These are phyloP conservation scores for Pteronura brasiliensis DNA, from an alignment of 2,113 vertebrate species.

Conservation along the genomic window DNA sequence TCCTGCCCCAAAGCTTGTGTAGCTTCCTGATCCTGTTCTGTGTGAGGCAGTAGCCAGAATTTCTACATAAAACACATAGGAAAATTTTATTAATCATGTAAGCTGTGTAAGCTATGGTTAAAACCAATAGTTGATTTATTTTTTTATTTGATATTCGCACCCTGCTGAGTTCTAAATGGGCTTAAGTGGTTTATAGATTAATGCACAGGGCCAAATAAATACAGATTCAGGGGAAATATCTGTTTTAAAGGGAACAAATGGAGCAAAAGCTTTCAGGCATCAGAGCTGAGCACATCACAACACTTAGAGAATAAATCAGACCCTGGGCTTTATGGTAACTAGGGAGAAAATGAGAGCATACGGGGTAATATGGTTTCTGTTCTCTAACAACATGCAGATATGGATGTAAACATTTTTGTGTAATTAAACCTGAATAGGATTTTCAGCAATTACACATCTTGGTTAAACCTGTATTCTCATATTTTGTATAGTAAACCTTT, in stretches of 20 bases:
- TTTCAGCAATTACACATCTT: not conserved
- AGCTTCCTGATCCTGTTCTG: not conserved
- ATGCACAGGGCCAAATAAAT: constrained; percentile 4
- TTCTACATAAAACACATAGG: not conserved
- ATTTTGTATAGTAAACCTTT: not conserved
- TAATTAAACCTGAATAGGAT: not conserved
- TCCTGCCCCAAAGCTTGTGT: not conserved
- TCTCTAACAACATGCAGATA: not conserved
- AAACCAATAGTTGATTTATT: not conserved
- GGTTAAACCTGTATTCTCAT: not conserved
- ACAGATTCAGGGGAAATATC: not conserved
- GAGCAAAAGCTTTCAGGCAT: not conserved
- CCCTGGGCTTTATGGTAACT: not conserved
- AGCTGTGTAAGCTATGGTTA: not conserved
- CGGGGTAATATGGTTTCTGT: not conserved
- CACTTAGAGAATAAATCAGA: not conserved
- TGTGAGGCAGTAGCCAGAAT: not conserved
- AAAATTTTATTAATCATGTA: not conserved
- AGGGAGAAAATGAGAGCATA: not conserved
- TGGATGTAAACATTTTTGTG: not conserved
- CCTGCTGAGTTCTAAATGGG: constrained; percentile 16
- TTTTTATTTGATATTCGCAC: not conserved
- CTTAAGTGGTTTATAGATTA: constrained; percentile 1
- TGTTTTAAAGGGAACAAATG: not conserved
- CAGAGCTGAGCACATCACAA: not conserved